A percentile compares a stretch with the other conserved stretches of the same genome.
Evolutionary conservation across 1,140 invertebrate genomes (phyloP).

Genomic region (Amyelois transitella): DNA sequence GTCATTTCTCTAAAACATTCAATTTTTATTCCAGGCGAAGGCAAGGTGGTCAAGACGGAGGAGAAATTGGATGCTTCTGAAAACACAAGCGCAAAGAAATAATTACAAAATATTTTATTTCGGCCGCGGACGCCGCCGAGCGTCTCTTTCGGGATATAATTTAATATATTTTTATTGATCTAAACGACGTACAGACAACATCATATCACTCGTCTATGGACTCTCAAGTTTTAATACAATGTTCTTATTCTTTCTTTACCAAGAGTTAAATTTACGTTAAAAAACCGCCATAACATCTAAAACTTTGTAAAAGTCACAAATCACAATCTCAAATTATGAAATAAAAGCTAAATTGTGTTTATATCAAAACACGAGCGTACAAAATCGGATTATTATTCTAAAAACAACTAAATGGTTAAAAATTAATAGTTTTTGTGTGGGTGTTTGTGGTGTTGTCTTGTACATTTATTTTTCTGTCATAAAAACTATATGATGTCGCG

Average conservation of each 20-base stretch:
- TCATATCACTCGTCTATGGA: no score
- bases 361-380: no score
- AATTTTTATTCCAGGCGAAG: conserved; percentile 51
- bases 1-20: not conserved
- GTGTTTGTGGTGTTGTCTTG: conserved; percentile 7
- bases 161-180: not conserved
- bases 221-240: no score
- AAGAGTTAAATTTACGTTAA: no score
- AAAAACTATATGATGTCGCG: conserved; percentile 4
- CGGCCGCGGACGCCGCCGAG: not conserved
- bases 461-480: conserved; percentile 11
- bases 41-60: conserved; percentile 70
- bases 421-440: no score
- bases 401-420: no score
- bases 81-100: conserved; percentile 37
- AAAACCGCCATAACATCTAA: no score
- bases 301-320: no score
- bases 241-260: no score
- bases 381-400: no score
- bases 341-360: no score
- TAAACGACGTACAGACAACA: not conserved
- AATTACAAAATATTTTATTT: conserved; percentile 3
- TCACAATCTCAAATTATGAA: no score
- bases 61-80: conserved; percentile 63
- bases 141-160: not conserved